These are phyloP conservation scores for Scrobipalpa costella DNA, from an alignment of 2,888 invertebrate species.

Conservation along the genomic window DNA sequence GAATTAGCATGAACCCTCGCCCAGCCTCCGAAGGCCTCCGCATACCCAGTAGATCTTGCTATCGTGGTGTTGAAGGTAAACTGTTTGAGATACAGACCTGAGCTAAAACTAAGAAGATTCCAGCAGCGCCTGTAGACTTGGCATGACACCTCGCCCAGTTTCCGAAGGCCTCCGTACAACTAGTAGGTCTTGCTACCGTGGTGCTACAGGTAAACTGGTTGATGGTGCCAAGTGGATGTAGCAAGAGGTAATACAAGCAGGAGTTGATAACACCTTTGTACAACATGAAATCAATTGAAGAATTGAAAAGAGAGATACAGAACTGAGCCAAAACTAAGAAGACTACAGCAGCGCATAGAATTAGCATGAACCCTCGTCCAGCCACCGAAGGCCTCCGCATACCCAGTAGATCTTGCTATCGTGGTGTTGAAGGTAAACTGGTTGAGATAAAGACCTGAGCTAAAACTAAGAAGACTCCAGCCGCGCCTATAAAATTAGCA, in stretches of 20 bases:
- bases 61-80: slow-evolving; percentile 40
- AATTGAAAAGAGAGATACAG: no score
- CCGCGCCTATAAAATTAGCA: slow-evolving; percentile 86
- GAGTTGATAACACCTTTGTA: no score
- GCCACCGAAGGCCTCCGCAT: slow-evolving; percentile 77
- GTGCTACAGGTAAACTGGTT: slow-evolving; percentile 69
- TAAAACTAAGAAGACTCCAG: slow-evolving; percentile 87
- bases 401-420: slow-evolving; percentile 66
- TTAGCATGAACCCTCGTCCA: slow-evolving; percentile 85
- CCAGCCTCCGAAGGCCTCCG: slow-evolving; percentile 78
- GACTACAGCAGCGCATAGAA: slow-evolving; percentile 86
- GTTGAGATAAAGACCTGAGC: slow-evolving; percentile 28
- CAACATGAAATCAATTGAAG: no score
- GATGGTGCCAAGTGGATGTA: slow-evolving; percentile 57
- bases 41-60: slow-evolving; percentile 72
- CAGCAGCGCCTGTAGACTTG: no score
- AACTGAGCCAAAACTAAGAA: slow-evolving; percentile 86
- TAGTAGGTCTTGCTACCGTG: no score
- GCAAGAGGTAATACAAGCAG: no score
- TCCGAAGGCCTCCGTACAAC: no score
- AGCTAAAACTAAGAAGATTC: no score
- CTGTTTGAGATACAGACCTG: no score
- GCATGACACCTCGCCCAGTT: no score
- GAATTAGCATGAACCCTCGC: slow-evolving; percentile 84
- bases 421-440: no score